Base-by-base conservation (phyloP, 2,888 invertebrate species). In the Aphodius sticticus region DNA sequence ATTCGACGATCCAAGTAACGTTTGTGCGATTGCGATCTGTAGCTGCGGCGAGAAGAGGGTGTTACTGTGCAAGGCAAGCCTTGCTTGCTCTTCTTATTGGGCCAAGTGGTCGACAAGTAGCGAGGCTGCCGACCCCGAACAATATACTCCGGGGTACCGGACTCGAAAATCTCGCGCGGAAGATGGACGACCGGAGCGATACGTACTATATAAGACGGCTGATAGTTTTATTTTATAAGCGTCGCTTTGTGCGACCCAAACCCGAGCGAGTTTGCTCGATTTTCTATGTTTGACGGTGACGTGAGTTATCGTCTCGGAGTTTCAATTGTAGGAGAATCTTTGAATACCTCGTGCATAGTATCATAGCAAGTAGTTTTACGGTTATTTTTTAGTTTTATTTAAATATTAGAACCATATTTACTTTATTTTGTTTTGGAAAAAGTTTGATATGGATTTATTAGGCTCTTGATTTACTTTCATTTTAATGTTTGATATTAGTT, bases 1-100 rank as follows among this genome's bases (percentile, higher is more conserved):
- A 74, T 74, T 74, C 16, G 37, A 37, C 74, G 7, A 74, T 74
- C 74, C 74, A n/a, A 74, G 53, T 53, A 53, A 53, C 53, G 53
- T 53, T 53, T 53, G 3, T 53, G 53, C 53, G 53, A 53, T 53
- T 53, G 53, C 53, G 53, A 53, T 53, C 53, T 53, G 53, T n/a
- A 76, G 76, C 69, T 12, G 53, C 1, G 53, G 53, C 53, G 53
- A 53, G 53, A 12, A 5, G 9, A 53, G 12, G 9, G 53, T 53
- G 53, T 53, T 53, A 53, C 53, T 7, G 53, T 53, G 53, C 53
- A 53, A 12, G 53, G 53, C 53, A 5, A 12, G 53, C 7, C 3
- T 53, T 53, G 12, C 3, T 53, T 53, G 12, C 53, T 53, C 9
- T 53, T 53, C 12, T 53, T 53, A 53, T 53, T 53, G 53, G 53